Percentiles rank a stretch among this genome's conserved stretches.
Conservation (phyloP, 2,113 vertebrate species). For the Lasiurus cinereus region DNA sequence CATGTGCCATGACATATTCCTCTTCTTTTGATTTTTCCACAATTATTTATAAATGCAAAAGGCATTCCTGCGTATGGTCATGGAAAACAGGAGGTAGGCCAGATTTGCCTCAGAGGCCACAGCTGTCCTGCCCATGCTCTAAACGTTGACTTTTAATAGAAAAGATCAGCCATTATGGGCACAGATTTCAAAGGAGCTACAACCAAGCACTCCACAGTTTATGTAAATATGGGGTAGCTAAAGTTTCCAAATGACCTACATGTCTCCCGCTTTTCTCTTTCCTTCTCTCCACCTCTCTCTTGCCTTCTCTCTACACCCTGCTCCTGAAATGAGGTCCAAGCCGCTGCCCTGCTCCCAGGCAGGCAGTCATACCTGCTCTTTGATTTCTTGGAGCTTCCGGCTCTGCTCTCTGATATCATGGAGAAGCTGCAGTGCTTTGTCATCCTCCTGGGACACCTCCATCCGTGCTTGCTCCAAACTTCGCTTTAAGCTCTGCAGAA, state of each 20-base stretch:
- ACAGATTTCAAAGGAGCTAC: not conserved
- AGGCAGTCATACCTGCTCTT: slow-evolving; percentile 94
- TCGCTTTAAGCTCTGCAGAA: slow-evolving; percentile 97
- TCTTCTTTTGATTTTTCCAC: not conserved
- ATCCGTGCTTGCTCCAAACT: slow-evolving; percentile 99
- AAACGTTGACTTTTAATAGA: not conserved
- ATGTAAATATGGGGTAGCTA: not conserved
- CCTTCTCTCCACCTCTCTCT: not conserved
- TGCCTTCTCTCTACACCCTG: no score
- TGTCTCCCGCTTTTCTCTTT: not conserved
- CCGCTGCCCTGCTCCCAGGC: slow-evolving; percentile 48
- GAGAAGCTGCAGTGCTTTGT: slow-evolving; percentile 98
- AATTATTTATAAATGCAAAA: not conserved
- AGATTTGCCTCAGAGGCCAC: not conserved
- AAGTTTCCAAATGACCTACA: slow-evolving; percentile 60
- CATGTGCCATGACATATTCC: not conserved
- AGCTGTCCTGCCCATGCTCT: not conserved
- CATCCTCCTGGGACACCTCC: slow-evolving; percentile 99
- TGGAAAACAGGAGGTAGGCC: not conserved
- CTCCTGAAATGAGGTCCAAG: not conserved
- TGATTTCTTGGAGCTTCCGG: slow-evolving; percentile 99
- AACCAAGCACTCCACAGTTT: not conserved
- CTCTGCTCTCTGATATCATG: slow-evolving; percentile 99
- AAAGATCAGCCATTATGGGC: not conserved
- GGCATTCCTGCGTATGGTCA: not conserved